Conservation (phyloP, 2,888 invertebrate genomes). For the Harpalus rubripes region DNA sequence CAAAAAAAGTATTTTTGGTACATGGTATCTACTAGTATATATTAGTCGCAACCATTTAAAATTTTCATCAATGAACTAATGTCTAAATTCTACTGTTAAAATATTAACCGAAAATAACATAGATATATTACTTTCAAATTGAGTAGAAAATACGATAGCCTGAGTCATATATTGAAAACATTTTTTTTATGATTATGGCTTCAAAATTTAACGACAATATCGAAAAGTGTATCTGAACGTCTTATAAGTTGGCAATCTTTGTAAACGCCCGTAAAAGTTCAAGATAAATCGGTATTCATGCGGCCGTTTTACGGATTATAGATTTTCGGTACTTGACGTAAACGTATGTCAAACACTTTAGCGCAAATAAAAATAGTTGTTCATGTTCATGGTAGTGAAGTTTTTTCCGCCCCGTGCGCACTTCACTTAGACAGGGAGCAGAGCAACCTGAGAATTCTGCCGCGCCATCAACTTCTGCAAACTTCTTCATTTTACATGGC, state of each 20-base stretch:
- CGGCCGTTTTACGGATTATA: slow-evolving; percentile 36
- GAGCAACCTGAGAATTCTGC: slow-evolving; percentile 35
- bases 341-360: slow-evolving; percentile 46
- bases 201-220: neutral
- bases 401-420: neutral
- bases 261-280: neutral
- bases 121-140: too few relatives aligned
- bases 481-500: slow-evolving; percentile 53
- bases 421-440: slow-evolving; percentile 15
- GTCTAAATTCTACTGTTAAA: too few relatives aligned
- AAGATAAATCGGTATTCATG: slow-evolving; percentile 48
- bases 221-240: neutral
- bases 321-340: slow-evolving; percentile 41
- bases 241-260: slow-evolving; percentile 29
- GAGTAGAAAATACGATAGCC: too few relatives aligned
- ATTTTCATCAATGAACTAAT: too few relatives aligned
- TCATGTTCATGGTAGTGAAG: slow-evolving; percentile 5
- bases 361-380: slow-evolving; percentile 36
- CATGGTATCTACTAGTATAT: too few relatives aligned
- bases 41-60: too few relatives aligned
- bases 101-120: too few relatives aligned
- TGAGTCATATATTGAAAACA: neutral
- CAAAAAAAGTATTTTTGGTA: too few relatives aligned
- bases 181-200: neutral
- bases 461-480: slow-evolving; percentile 44